Evolutionary conservation across 2,797 vertebrate genomes (phyloP).

Genomic region (Diceros bicornis): DNA sequence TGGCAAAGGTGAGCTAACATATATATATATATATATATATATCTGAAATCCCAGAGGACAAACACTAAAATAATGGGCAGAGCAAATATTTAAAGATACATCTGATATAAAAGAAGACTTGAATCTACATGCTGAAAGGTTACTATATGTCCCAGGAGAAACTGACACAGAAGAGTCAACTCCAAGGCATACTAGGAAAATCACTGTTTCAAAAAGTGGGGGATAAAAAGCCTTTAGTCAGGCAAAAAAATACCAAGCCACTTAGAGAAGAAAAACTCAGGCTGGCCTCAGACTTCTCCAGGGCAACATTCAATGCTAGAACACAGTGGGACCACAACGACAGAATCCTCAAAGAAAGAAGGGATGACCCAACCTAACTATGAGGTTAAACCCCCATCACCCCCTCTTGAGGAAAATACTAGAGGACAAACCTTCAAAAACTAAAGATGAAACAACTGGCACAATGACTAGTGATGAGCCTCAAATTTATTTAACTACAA

Average conservation of each 20-base stretch:
- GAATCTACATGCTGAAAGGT: not conserved
- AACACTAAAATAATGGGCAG: not conserved
- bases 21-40: fast-evolving
- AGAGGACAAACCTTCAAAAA: not conserved
- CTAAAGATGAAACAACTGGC: not conserved
- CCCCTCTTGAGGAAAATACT: not conserved
- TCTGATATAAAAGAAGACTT: not conserved
- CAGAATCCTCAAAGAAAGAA: not conserved
- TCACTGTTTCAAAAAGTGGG: not conserved
- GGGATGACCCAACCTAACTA: too few species aligned
- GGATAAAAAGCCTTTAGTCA: not conserved
- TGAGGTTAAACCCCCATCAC: too few species aligned
- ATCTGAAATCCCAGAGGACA: too few species aligned
- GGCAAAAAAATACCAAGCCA: not conserved
- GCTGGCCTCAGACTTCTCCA: not conserved
- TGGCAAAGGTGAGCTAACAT: not conserved
- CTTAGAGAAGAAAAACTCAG: not conserved
- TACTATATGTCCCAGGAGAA: not conserved
- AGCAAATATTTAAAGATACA: not conserved
- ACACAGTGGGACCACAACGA: fast-evolving
- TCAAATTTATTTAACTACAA: not conserved
- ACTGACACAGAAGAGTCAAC: not conserved
- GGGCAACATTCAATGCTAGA: not conserved
- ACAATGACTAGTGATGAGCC: not conserved
- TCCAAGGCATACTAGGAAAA: not conserved